Conservation (phyloP, 2,888 invertebrate genomes). For the Tethea ocularis region DNA sequence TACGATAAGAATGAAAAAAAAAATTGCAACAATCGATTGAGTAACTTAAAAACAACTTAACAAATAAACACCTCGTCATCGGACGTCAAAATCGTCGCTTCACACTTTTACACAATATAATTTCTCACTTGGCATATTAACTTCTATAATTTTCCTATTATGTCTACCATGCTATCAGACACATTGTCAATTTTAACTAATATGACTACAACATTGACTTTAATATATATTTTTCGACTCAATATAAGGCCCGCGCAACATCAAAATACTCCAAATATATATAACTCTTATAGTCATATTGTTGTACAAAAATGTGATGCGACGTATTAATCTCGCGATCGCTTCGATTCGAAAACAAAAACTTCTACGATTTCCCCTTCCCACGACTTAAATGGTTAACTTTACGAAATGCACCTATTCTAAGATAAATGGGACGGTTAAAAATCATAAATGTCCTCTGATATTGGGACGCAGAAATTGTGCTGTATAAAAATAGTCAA, state of each 20-base stretch:
- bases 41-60: conserved; percentile 76
- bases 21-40: conserved; percentile 69
- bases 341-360: not conserved
- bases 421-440: conserved; percentile 6
- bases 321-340: conserved; percentile 1
- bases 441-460: conserved; percentile 8
- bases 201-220: not conserved
- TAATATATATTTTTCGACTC: not conserved
- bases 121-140: conserved; percentile 7
- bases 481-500: not conserved
- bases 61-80: conserved; percentile 55
- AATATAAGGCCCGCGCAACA: conserved; percentile 25
- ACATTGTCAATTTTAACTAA: not conserved
- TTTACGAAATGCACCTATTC: conserved; percentile 3
- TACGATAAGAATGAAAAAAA: conserved; percentile 52
- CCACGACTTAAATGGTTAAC: conserved; percentile 1
- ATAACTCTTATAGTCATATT: not conserved
- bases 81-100: conserved; percentile 38
- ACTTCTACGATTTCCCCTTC: not conserved
- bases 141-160: conserved; percentile 1
- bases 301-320: conserved; percentile 13
- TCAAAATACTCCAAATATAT: conserved; percentile 23
- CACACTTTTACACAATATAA: conserved; percentile 35
- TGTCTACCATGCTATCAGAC: not conserved
- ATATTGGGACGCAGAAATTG: conserved; percentile 3